Conservation (phyloP, 1,140 invertebrate species). For the Chironomus striatipennis region DNA sequence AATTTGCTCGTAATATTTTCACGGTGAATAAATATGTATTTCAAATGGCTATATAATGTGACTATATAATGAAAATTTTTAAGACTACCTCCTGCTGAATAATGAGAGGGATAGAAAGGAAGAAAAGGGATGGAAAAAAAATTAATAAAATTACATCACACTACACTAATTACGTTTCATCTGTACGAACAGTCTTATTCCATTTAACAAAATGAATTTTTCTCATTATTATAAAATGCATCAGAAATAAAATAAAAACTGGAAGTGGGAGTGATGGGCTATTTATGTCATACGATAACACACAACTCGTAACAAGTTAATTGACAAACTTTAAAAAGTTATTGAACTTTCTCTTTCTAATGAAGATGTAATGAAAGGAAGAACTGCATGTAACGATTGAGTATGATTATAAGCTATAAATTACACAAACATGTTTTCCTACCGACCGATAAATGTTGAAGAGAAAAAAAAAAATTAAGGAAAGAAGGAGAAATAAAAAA, state of each 20-base stretch:
- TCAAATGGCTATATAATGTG: not conserved
- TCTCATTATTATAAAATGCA: not conserved
- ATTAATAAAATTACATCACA: not conserved
- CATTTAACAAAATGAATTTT: too few species aligned
- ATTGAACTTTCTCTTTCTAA: not conserved
- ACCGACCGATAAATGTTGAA: not conserved
- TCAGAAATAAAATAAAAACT: not conserved
- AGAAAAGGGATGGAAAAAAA: not conserved
- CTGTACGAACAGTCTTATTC: too few species aligned
- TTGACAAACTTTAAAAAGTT: not conserved
- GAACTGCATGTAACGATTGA: not conserved
- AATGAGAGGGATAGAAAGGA: not conserved
- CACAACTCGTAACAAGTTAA: not conserved
- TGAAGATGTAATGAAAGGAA: not conserved
- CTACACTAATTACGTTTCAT: too few species aligned
- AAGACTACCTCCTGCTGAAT: too few species aligned
- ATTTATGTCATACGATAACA: not conserved
- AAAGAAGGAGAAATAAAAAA: too few species aligned
- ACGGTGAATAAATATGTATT: not conserved
- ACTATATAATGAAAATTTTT: not conserved
- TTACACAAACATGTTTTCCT: conserved; percentile 14
- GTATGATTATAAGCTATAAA: conserved; percentile 10
- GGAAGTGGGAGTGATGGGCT: not conserved
- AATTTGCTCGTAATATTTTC: not conserved
- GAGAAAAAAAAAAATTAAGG: not conserved